phyloP scores from a whole-genome alignment of 2,797 vertebrate species.

The Catamblyrhynchus diadema region DNA sequence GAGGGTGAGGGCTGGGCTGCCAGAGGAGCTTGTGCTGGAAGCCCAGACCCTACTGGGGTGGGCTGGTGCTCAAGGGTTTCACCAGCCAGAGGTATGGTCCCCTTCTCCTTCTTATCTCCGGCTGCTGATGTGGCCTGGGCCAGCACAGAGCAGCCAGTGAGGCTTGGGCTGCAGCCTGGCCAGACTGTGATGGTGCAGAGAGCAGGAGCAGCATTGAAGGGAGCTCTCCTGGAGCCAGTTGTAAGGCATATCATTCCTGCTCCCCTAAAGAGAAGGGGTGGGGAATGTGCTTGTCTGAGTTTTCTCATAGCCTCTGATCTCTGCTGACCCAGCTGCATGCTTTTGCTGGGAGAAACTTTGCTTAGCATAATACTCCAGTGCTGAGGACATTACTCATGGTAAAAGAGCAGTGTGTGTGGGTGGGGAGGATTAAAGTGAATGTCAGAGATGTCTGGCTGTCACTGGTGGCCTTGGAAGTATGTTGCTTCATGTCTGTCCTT shows the following conservation, averaged over 20 bases:
- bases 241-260: neutral
- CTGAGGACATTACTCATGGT: conserved; percentile 39
- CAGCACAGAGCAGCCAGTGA: neutral
- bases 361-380: neutral
- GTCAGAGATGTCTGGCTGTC: conserved; percentile 13
- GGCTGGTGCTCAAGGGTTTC: neutral
- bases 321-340: conserved; percentile 53
- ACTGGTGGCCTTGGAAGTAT: neutral
- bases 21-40: neutral
- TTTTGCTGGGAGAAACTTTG: conserved; percentile 26
- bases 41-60: neutral
- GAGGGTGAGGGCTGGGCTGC: neutral
- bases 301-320: conserved; percentile 61
- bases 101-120: neutral
- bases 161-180: neutral
- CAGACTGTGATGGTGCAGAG: fast-evolving
- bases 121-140: neutral
- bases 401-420: conserved; percentile 2
- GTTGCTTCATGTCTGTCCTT: neutral
- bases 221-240: neutral
- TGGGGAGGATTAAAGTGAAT: conserved; percentile 25
- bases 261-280: neutral
- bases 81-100: too few relatives aligned
- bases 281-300: neutral
- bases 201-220: fast-evolving